Evolutionary conservation across 2,888 invertebrate species (phyloP), one percentile per base, ranked within the genome.

Genomic region (Anorthoa munda): DNA sequence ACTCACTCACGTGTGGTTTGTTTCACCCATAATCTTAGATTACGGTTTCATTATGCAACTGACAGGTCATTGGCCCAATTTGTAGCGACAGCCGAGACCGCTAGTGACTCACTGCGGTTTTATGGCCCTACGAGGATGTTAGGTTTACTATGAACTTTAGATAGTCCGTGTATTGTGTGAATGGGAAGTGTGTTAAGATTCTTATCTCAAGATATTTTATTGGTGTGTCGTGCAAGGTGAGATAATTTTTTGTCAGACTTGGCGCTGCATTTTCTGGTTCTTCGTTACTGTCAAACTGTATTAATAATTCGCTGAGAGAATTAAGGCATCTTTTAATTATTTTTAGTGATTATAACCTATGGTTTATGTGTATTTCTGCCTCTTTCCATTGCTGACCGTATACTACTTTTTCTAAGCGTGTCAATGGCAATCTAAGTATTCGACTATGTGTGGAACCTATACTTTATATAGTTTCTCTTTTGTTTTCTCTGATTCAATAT

Each of bases 11-110:
- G 81, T 73, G 74, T 79, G 85, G 77, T 83, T 81, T 86, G 82
- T 87, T 86, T 82, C 75, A 83, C 81, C 75, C 65, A 63, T 86
- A 87, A 86, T 88, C 88, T 81, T 31, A 83, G 84, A 86, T 86
- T 83, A 86, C 84, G 55, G 81, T 77, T 56, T 77, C 84, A 90
- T 93, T 93, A 93, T 91, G 93, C 89, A 94, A 94, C 89, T 81
- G 87, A 76, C 89, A 87, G 94, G 93, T 94, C 94, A 90, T 88
- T 87, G 94, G 82, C 93, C 94, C 87, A 94, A 92, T 94, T 94
- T 85, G 90, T 90, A 87, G 89, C 87, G 89, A 85, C 86, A 82
- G 71, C 61, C 18, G 55, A 85, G 79, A 83, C 81, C 82, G 74
- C 84, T 78, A 66, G 81, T 86, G 87, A 89, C 77, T 90, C 87